Base-by-base conservation (phyloP, 2,888 invertebrate species). In the Apoda limacodes region DNA sequence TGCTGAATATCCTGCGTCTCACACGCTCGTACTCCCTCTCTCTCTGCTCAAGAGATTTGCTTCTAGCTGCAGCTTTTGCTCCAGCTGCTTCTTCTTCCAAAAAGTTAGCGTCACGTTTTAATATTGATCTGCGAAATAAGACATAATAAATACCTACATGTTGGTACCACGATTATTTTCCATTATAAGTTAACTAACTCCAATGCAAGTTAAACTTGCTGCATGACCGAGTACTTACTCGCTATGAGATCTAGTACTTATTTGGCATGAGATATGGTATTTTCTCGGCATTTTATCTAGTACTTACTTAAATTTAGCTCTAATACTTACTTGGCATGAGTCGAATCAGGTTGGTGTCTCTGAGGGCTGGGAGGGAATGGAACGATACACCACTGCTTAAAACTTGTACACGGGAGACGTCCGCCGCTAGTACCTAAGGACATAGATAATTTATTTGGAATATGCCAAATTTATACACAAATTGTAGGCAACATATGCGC, bases 41-140 rank as follows among this genome's bases (percentile, higher is more conserved):
- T 14, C 96, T 82, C 68, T 96, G 95, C 65, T 97, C 96, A 52
- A 95, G 88, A 45, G 95, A 93, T 59, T 92, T 92, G 64, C 90
- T 75, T 1, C 76, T 49, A 15, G 56, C 54, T 20, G 55, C 58
- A 0, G 53, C 43, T 2, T 52, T 39, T 2, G 59, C 59, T 4
- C 62, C 52, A 1, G 85, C 84, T 53, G 93, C 93, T 56, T 93
- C 93, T 53, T 93, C 93, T 56, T 93, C 93, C 52, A 90, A 86
- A 15, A 90, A 92, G 45, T 88, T 88, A 9, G 89, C 87, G 60
- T 92, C 92, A 12, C 94, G 83, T 62, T 93, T 93, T 21, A 95
- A 66, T 45, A 95, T 93, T 9, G 91, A 92, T 51, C 92, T 93
- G 85, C 1, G 27, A 12, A n/a, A n/a, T n/a, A n/a, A n/a, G n/a